These are phyloP conservation scores for Exaiptasia diaphana DNA, from an alignment of 64 coral and sea anemone genomes.

Conservation along the genomic window DNA sequence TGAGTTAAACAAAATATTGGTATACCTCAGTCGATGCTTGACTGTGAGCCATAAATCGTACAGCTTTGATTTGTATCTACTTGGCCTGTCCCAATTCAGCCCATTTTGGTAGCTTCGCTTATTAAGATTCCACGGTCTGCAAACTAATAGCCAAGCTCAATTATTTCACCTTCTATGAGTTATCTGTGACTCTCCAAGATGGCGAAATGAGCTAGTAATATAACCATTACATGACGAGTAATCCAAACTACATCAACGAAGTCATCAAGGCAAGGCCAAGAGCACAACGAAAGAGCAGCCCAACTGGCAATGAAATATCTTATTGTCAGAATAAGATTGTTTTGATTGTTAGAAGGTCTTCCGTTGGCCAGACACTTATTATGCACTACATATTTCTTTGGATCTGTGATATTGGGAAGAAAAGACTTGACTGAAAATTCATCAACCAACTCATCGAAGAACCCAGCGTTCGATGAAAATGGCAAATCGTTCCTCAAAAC, in stretches of 20 bases:
- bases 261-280: too few relatives aligned
- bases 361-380: background rate
- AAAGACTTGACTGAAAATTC: background rate
- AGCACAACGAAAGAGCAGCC: too few relatives aligned
- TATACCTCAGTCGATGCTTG: conserved; percentile 5
- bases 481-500: conserved; percentile 45
- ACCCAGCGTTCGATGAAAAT: background rate
- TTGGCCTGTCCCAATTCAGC: background rate
- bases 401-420: background rate
- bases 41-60: conserved; percentile 23
- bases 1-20: too few relatives aligned
- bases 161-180: too few relatives aligned
- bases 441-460: background rate
- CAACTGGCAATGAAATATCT: background rate
- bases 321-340: background rate
- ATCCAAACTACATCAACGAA: conserved; percentile 12
- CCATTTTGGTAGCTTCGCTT: conserved; percentile 11
- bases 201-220: background rate
- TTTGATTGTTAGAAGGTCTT: background rate
- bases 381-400: background rate
- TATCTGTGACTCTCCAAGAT: background rate
- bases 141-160: too few relatives aligned
- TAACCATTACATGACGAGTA: background rate
- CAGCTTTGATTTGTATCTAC: background rate
- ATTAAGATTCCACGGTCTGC: background rate